A percentile compares a stretch with the other conserved stretches of the same genome.
These are phyloP conservation scores for Fregata magnificens DNA, from an alignment of 2,113 vertebrate genomes.

Conservation along the genomic window DNA sequence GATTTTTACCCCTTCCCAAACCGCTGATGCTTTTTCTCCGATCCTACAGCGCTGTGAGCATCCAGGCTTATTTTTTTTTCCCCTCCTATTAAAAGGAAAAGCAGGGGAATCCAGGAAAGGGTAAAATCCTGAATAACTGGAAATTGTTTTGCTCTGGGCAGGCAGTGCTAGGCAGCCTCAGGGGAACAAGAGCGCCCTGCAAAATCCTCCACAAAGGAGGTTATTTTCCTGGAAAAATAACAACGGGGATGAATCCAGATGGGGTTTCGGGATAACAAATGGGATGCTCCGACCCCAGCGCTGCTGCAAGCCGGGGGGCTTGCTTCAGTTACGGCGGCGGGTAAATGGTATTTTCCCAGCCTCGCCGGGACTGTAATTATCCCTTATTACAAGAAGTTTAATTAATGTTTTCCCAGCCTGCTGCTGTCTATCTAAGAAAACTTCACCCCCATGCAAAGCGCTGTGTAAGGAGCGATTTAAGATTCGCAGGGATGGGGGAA, in stretches of 20 bases:
- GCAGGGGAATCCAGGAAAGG: background rate
- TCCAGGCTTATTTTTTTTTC: accelerated
- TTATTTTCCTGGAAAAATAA: background rate
- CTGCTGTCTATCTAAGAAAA: background rate
- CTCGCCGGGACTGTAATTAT: accelerated
- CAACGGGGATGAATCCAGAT: accelerated
- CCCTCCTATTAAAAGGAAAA: background rate
- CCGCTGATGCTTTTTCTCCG: accelerated
- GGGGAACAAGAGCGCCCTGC: background rate
- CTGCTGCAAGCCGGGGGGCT: accelerated
- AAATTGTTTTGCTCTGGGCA: background rate
- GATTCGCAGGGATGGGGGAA: background rate
- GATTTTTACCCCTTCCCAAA: background rate
- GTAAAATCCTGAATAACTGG: background rate
- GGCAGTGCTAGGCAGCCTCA: background rate
- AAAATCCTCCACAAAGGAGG: background rate
- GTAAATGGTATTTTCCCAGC: background rate
- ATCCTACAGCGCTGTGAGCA: accelerated
- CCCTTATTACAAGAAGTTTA: background rate
- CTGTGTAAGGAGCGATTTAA: background rate
- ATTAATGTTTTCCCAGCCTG: background rate
- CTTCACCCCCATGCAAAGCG: accelerated
- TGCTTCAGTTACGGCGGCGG: accelerated
- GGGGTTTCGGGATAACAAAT: background rate
- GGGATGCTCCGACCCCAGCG: background rate